Evolutionary conservation across 2,797 vertebrate genomes (phyloP), one percentile per base, ranked within the genome.

Genomic region (Gymnocypris eckloni): DNA sequence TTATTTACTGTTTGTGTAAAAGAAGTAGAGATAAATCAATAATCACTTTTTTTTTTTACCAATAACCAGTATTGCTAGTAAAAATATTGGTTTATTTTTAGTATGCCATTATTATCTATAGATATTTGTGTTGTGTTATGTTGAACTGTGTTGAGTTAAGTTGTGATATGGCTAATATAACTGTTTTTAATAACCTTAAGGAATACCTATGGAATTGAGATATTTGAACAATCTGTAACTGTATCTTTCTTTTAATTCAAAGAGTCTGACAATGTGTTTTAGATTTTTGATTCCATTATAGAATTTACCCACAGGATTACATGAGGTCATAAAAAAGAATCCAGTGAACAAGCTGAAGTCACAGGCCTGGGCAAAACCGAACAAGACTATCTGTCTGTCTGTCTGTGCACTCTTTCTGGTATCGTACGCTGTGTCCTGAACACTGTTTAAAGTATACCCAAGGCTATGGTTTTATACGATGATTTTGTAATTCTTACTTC

Each of bases 261-360:
- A 8, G 37, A 59, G 33, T 18, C 11, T 81, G 8, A 83, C 11
- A 22, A 48, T 48, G 25, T 15, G 3, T 64, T 48, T 45, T 25
- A 7, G 10, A 61, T 61, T 43, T 25, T 22, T 45, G 5, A 28
- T 13, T 48, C 0, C 10, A 20, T 1, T 48, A 56, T 20, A 73
- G 28, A 64, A 81, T 43, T 43, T 43, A 43, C 41, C 41, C 41
- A 43, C 41, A 43, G 41, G 41, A 43, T 43, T 43, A 43, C 41
- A 43, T 48, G 39, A 84, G 45, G 77, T 72, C 59, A 79, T 84
- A 54, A 64, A 79, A 54, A 61, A 86, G 28, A 18, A 67, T 61
- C 39, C 41, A 79, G 12, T 43, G 33, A 72, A 52, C 37, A 33
- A 28, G 41, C 59, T 50, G 70, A 72, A 43, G 54, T 48, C 39